Evolutionary conservation across 2,888 invertebrate genomes (phyloP), one percentile per base, ranked within the genome.

Genomic region (Nymphalis urticae): DNA sequence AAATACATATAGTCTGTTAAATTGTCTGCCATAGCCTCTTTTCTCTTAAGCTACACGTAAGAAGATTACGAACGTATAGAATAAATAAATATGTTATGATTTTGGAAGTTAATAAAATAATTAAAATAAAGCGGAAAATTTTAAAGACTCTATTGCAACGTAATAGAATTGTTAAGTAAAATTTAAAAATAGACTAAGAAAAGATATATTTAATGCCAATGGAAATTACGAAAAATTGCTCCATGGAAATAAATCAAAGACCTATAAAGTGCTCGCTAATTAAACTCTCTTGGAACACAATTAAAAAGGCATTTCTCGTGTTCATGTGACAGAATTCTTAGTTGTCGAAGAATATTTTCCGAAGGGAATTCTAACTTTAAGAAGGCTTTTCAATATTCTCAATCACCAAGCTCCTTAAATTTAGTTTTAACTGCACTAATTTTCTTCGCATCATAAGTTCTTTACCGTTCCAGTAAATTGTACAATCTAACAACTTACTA

Each of bases 261-360:
- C 82, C 86, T 85, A 87, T 82, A 82, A 81, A 83, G 83, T 85
- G 84, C 85, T 87, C 83, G 82, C 79, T 80, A 84, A 86, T 83
- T 84, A 71, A 84, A 84, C 86, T 86, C 86, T 85, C 77, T 74
- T 85, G 82, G 89, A 89, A 89, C 86, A 88, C 87, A 89, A 89
- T 90, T 88, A 89, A 89, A 87, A 85, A 79, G 82, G 80, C 83
- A 87, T 89, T 85, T 84, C 84, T 84, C 83, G 82, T 87, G 54
- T 27, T 54, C n/a, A 56, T 32, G 85, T 88, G 87, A 83, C 82
- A 79, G 83, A 83, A 85, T 85, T 85, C 79, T 80, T 42, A 78
- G 81, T 76, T 79, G 85, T 83, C 82, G 82, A 75, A 80, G 83
- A 84, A 85, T 87, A 87, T 87, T 89, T 87, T 87, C 83, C 80